Evolutionary conservation across 37 sponge, comb jelly and placozoan species (phyloP), one percentile per base, ranked within the genome.

Genomic region (Spongia lamella): DNA sequence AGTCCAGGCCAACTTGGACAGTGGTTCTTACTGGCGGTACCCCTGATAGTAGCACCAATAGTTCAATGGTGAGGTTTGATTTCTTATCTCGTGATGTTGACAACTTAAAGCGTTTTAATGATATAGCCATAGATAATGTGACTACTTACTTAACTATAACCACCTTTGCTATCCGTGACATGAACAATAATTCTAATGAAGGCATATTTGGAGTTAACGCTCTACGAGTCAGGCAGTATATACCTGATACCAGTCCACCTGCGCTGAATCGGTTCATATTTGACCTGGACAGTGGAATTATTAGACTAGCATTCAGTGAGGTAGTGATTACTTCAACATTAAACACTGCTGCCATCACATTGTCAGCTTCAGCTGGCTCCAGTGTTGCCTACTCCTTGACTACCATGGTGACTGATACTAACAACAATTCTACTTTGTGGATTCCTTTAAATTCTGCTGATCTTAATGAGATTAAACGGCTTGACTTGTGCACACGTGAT

Each of bases 181-280:
- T 89, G 83, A 82, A 61, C 68, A 83, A 86, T 34, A 88, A 88
- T 49, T 56, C 16, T 50, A 56, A 84, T 20, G 59, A 72, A 43
- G 75, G 81, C 14, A 82, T 93, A 43, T 82, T 82, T 16, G 76
- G 84, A 50, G 73, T 88, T 24, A 72, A 66, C 20, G 90, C 90
- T 36, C 43, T 84, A 3, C 78, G 21, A 34, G 96, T 87, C 1
- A 36, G 76, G 19, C 79, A 64, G 19, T 95, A 79, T 66, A 91
- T 73, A 34, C 60, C 86, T n/a, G 96, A 95, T 56, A 79, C 79
- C 2, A 79, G 86, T 40, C 79, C 82, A 15, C 96, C 96, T 16
- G 24, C n/a, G 20, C 69, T 95, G 4, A 56, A 43, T 31, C 63
- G 59, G 25, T 86, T 80, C 37, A 70, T 35, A 4, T 56, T 90